Evolutionary conservation across 2,113 vertebrate genomes (phyloP), one percentile per base, ranked within the genome.

Genomic region (Xiphorhynchus elegans): DNA sequence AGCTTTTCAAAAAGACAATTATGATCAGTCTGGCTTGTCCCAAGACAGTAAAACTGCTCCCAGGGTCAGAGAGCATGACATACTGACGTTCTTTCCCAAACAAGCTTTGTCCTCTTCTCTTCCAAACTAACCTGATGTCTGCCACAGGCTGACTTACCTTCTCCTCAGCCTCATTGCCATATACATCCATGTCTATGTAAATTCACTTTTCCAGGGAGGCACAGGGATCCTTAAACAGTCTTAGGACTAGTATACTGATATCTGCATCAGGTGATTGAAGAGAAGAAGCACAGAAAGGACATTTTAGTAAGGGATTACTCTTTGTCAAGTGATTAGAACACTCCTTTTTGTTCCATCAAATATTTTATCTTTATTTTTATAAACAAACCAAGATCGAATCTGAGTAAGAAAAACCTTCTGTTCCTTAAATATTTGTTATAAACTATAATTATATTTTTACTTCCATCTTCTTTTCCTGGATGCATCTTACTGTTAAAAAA

Each of bases 11-110:
- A 58, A 70, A n/a, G 31, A 58, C 2, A 46, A 10, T 49, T 62
- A 25, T 2, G 23, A 17, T 1, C 70, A 58, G 10, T 28, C 42
- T 58, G 5, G 14, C 6, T 72, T 56, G 12, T 4, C 7, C 13
- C 42, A 58, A 13, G 17, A 66, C 20, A 58, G 31, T 17, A 83
- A 62, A 79, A 40, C 6, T 70, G 4, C 17, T 44, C 4, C 17
- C 23, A 3, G 2, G 4, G 3, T 66, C 50, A 69, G 35, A 78
- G 24, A 31, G 13, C 19, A 47, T 2, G 2, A 7, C 10, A 75
- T 5, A 58, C 25, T 35, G 66, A 33, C 0, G 1, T 1, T 1
- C 17, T 78, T 79, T 72, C 25, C 28, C 20, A 53, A 20, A 9
- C 5, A 72, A 67, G 9, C 1, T 76, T 86, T 79, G 4, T 47